Evolutionary conservation across 35 echinoderm and acorn worm genomes (phyloP).

Genomic region (Patiria miniata): DNA sequence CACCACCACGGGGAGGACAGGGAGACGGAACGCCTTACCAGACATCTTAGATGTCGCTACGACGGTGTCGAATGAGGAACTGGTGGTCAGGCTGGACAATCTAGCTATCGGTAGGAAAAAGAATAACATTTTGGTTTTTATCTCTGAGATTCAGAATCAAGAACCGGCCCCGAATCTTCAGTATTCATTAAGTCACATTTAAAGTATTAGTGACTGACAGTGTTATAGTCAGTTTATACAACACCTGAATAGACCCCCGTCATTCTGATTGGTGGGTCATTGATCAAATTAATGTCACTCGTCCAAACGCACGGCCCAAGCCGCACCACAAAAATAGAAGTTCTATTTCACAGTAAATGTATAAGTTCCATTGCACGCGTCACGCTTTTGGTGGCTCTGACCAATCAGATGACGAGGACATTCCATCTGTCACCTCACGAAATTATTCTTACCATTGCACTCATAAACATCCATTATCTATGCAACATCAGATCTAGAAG

Average conservation of each 20-base stretch:
- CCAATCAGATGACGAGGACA: too few relatives aligned
- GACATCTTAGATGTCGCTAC: constrained; percentile 7
- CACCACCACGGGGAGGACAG: constrained; percentile 4
- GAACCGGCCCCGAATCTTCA: not conserved
- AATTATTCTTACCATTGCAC: too few relatives aligned
- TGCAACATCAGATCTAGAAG: too few relatives aligned
- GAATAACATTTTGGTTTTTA: too few relatives aligned
- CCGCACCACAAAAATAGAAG: too few relatives aligned
- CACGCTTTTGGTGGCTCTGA: too few relatives aligned
- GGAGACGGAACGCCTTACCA: not conserved
- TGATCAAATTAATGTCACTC: not conserved
- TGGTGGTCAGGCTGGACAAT: constrained; percentile 6
- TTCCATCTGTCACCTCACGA: too few relatives aligned
- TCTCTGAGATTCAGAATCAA: not conserved
- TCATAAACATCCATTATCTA: too few relatives aligned
- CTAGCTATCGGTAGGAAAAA: not conserved
- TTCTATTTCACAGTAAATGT: too few relatives aligned
- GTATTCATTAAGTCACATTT: not conserved
- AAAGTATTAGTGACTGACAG: not conserved
- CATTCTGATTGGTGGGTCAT: not conserved
- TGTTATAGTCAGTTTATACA: not conserved
- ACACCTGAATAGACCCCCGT: too few relatives aligned
- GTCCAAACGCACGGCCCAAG: not conserved
- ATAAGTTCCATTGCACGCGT: too few relatives aligned
- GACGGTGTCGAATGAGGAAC: not conserved